These are phyloP conservation scores for Muscina levida DNA, from an alignment of 2,888 invertebrate species.

Conservation along the genomic window DNA sequence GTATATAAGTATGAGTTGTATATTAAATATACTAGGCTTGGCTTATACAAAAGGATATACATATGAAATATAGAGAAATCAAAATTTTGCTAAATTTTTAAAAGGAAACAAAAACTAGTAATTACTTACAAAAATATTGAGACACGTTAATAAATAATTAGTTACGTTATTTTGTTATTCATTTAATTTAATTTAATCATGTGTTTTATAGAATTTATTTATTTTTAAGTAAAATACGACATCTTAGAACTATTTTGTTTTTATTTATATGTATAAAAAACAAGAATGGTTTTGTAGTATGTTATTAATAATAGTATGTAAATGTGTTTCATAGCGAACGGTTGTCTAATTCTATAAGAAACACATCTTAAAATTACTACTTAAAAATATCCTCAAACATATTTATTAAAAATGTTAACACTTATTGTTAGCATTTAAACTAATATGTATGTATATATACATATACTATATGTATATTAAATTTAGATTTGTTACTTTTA, in stretches of 20 bases:
- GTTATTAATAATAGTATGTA: no score
- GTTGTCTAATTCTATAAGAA: slow-evolving; percentile 42
- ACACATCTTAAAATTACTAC: slow-evolving; percentile 55
- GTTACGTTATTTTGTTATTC: slow-evolving; percentile 4
- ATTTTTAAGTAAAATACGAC: slow-evolving; percentile 43
- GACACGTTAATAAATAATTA: slow-evolving; percentile 21
- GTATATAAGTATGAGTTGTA: slow-evolving; percentile 50
- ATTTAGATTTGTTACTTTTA: background rate
- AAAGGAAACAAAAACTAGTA: slow-evolving; percentile 44
- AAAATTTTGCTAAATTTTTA: slow-evolving; percentile 34
- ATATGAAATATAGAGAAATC: slow-evolving; percentile 38
- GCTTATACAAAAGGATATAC: slow-evolving; percentile 48
- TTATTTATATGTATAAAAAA: slow-evolving; percentile 45
- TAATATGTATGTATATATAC: no score
- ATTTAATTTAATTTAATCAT: no score
- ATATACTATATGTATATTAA: slow-evolving; percentile 33
- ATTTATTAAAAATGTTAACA: slow-evolving; percentile 58
- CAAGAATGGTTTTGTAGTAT: slow-evolving; percentile 50
- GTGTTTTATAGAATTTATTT: slow-evolving; percentile 4
- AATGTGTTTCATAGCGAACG: slow-evolving; percentile 57
- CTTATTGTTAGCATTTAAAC: slow-evolving; percentile 61
- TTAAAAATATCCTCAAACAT: slow-evolving; percentile 55
- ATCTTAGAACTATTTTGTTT: slow-evolving; percentile 39
- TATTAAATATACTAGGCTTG: slow-evolving; percentile 65
- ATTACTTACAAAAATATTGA: slow-evolving; percentile 34